A percentile compares a stretch with the other conserved stretches of the same genome.
phyloP scores from a whole-genome alignment of 2,797 vertebrate genomes.

The Neoniphon sammara region DNA sequence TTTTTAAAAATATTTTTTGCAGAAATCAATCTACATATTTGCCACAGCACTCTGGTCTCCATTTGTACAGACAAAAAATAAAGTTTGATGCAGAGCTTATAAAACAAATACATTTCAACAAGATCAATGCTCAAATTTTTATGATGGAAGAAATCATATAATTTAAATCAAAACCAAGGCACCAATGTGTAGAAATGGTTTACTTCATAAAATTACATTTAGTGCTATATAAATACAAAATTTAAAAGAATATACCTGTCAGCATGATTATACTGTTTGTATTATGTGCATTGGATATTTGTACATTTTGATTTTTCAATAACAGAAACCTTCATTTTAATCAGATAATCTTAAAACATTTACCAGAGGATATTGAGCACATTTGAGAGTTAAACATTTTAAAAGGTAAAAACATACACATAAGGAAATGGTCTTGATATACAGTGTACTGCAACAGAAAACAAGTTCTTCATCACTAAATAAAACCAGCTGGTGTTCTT shows the following conservation, averaged over 20 bases:
- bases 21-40: no score
- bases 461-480: slow-evolving; percentile 21
- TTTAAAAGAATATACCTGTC: slow-evolving; percentile 2
- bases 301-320: slow-evolving; percentile 40
- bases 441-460: not conserved
- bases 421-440: not conserved
- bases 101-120: no score
- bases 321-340: slow-evolving; percentile 43
- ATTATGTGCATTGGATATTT: slow-evolving; percentile 10
- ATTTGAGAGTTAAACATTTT: slow-evolving; percentile 20
- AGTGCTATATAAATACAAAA: slow-evolving; percentile 53
- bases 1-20: not conserved
- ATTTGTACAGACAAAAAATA: no score
- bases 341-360: slow-evolving; percentile 19
- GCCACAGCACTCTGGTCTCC: no score
- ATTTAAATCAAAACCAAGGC: slow-evolving; percentile 15
- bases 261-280: slow-evolving; percentile 1
- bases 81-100: no score
- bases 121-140: not conserved
- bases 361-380: slow-evolving; percentile 26
- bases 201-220: slow-evolving; percentile 24
- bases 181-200: slow-evolving; percentile 23
- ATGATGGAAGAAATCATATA: slow-evolving; percentile 1
- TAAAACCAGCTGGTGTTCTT: slow-evolving; percentile 32
- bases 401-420: slow-evolving; percentile 25